Percentiles rank a stretch among this genome's conserved stretches.
Conservation (phyloP, 2,113 vertebrate species). For the Asarcornis scutulata region DNA sequence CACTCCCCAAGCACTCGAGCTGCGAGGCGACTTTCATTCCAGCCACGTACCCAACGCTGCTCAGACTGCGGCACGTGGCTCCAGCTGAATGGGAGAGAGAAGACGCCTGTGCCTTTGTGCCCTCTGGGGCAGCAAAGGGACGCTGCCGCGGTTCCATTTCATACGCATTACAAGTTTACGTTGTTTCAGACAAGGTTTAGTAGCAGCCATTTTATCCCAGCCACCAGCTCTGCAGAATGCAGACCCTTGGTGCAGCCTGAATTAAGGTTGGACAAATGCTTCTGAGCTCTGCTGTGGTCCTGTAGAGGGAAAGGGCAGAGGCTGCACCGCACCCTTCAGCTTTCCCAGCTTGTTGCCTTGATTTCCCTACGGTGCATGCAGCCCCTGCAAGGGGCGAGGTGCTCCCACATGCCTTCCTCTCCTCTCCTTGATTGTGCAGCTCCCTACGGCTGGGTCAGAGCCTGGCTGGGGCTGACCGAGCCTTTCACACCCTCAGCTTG, state of each 20-base stretch:
- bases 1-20: background rate
- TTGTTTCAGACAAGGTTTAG: constrained; percentile 22
- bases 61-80: constrained; percentile 61
- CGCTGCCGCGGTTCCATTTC: background rate
- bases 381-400: accelerated
- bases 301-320: background rate
- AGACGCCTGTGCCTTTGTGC: constrained; percentile 41
- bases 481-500: accelerated
- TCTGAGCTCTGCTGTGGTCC: background rate
- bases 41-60: constrained; percentile 53
- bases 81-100: constrained; percentile 19
- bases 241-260: background rate
- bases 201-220: constrained; percentile 51
- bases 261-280: background rate
- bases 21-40: constrained; percentile 60
- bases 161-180: constrained; percentile 45
- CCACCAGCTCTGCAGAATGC: background rate
- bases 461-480: too few species aligned
- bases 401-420: background rate
- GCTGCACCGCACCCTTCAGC: background rate
- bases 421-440: background rate
- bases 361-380: background rate
- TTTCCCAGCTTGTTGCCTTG: background rate
- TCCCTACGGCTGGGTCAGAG: background rate
- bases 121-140: constrained; percentile 14